Conservation (phyloP, 2,797 vertebrate species). For the Ptychobarbus kaznakovi region DNA sequence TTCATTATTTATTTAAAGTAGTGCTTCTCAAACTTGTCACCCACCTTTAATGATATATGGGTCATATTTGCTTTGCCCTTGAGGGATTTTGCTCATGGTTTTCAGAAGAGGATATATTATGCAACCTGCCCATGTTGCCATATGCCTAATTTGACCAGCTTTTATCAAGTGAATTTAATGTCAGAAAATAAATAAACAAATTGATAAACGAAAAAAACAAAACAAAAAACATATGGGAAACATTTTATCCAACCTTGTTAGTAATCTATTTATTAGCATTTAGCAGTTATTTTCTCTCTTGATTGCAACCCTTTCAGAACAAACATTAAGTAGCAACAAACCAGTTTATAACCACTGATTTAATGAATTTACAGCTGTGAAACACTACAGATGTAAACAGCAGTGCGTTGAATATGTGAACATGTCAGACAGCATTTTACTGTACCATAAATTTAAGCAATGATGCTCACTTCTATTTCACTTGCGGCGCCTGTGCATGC, state of each 20-base stretch:
- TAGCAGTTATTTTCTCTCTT: not conserved
- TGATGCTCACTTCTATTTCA: not conserved
- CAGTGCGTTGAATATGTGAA: not conserved
- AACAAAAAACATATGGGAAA: not conserved
- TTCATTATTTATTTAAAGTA: conserved; percentile 8
- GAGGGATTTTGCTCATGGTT: not conserved
- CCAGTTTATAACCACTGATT: not conserved
- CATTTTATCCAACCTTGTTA: not conserved
- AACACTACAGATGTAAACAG: not conserved
- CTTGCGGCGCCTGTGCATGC: not conserved
- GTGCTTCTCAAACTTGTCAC: conserved; percentile 1
- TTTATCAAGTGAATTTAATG: not conserved
- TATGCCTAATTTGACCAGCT: not conserved
- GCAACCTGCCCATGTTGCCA: not conserved
- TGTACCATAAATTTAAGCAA: not conserved
- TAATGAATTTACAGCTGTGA: not conserved
- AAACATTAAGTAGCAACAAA: not conserved
- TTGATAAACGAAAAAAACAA: fast-evolving
- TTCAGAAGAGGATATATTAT: not conserved
- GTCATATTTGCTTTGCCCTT: not conserved
- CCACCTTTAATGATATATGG: not conserved
- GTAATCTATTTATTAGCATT: too few relatives aligned
- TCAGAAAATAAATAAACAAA: not conserved
- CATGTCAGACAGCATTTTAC: not conserved
- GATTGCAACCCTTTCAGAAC: not conserved